Conservation (phyloP, 2,113 vertebrate genomes). For the Hemicordylus capensis region DNA sequence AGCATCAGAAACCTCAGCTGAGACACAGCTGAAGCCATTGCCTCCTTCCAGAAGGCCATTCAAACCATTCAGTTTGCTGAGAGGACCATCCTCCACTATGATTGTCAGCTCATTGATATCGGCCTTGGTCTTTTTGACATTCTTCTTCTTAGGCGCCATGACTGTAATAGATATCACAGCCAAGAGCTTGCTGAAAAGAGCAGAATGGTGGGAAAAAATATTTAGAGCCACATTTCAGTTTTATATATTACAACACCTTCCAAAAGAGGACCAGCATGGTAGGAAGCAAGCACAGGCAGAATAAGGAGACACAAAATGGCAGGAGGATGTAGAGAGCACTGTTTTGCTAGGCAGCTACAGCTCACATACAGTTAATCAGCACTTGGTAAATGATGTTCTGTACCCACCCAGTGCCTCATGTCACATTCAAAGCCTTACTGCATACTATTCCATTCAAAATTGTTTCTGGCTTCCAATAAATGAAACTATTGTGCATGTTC, state of each 20-base stretch:
- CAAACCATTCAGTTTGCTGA: constrained; percentile 91
- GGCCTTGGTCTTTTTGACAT: constrained; percentile 90
- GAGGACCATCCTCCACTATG: constrained; percentile 90
- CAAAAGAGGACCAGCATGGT: neutral
- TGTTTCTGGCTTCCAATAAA: neutral
- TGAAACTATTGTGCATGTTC: neutral
- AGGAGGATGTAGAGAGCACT: neutral
- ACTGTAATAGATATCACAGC: constrained; percentile 84
- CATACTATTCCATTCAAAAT: neutral
- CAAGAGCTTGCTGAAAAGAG: constrained; percentile 77
- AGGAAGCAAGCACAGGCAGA: neutral
- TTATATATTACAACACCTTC: constrained; percentile 44
- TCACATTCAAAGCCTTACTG: neutral
- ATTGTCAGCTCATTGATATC: constrained; percentile 92
- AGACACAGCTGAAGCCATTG: constrained; percentile 95
- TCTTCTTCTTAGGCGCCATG: constrained; percentile 99
- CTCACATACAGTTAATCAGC: neutral
- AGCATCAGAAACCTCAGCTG: constrained; percentile 90
- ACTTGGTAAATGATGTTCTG: neutral
- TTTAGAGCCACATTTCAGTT: constrained; percentile 16
- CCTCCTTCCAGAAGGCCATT: constrained; percentile 92
- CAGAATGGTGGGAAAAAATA: constrained; percentile 18
- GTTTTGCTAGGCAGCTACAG: neutral
- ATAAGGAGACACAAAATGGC: neutral
- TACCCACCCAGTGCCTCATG: too few species aligned